A percentile compares a stretch with the other conserved stretches of the same genome.
Conservation (phyloP, 2,888 invertebrate genomes). For the Ernsta delagoae region DNA sequence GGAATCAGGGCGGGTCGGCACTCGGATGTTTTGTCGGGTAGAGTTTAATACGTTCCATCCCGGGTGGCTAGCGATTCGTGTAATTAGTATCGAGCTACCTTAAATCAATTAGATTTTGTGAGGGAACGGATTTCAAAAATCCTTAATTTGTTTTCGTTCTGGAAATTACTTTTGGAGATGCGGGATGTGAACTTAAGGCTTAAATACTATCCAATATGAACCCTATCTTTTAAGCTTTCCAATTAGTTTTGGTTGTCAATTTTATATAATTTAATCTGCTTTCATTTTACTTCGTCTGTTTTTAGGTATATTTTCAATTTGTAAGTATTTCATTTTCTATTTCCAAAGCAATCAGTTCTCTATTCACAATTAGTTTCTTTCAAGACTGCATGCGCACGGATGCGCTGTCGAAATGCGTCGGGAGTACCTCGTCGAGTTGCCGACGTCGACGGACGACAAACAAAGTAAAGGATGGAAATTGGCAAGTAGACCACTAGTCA, state of each 20-base stretch:
- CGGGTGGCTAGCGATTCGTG: slow-evolving; percentile 22
- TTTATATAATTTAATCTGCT: too few species aligned
- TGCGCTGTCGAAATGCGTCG: not conserved
- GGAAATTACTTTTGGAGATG: not conserved
- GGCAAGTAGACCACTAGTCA: not conserved
- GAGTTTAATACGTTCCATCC: slow-evolving; percentile 60
- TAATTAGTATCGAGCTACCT: slow-evolving; percentile 33
- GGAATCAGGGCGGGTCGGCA: slow-evolving; percentile 45
- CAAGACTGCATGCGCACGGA: not conserved
- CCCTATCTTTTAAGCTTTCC: too few species aligned
- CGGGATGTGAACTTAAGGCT: not conserved
- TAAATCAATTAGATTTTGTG: slow-evolving; percentile 36
- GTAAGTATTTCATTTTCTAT: too few species aligned
- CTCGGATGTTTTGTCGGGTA: slow-evolving; percentile 57
- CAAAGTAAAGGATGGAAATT: slow-evolving; percentile 16
- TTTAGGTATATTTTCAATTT: too few species aligned
- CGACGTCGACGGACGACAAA: slow-evolving; percentile 4
- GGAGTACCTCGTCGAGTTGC: not conserved
- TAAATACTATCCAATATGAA: not conserved
- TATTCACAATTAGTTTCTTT: too few species aligned
- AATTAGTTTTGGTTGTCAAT: too few species aligned
- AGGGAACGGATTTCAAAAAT: slow-evolving; percentile 24
- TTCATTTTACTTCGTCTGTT: too few species aligned
- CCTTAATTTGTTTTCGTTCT: slow-evolving; percentile 16
- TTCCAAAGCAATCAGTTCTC: too few species aligned